These are phyloP conservation scores for Mus musculus DNA, from an alignment of 2,113 vertebrate genomes.

Conservation along the genomic window GRCm39 chr5:127916001-127916500, in stretches of 20 bases:
- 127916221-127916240: background rate
- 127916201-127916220: too few species aligned
- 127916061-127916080: background rate
- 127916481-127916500: background rate
- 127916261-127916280: rapidly evolving
- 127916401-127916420: background rate
- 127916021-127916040: background rate
- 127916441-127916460: background rate
- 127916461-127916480: background rate
- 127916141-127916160: background rate
- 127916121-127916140: background rate
- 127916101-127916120: rapidly evolving
- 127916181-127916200: background rate
- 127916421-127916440: rapidly evolving
- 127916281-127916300: too few species aligned
- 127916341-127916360: too few species aligned
- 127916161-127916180: rapidly evolving
- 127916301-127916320: background rate
- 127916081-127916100: background rate
- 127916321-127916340: background rate
- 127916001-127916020: background rate
- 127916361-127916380: background rate
- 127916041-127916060: background rate
- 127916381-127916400: background rate
- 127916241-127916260: background rate